Percentiles rank a stretch among this genome's conserved stretches.
phyloP scores from a whole-genome alignment of 1,140 invertebrate species.

The Anoplolepis gracilipes region DNA sequence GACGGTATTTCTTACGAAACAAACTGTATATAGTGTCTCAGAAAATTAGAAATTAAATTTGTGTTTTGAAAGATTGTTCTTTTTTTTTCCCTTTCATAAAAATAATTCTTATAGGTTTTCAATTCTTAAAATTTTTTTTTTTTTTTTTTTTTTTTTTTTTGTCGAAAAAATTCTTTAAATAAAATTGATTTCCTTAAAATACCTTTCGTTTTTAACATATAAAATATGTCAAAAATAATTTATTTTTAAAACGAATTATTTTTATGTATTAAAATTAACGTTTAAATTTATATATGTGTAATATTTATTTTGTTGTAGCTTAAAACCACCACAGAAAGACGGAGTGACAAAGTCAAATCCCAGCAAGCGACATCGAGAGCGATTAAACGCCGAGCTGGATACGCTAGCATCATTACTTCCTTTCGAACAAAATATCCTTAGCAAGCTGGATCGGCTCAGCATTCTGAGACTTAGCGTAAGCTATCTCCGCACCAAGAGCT shows the following conservation, averaged over 20 bases:
- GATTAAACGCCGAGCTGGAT: constrained; percentile 99
- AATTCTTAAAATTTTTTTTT: background rate
- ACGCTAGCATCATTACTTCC: constrained; percentile 98
- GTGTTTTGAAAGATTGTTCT: no score
- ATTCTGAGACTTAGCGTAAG: constrained; percentile 98
- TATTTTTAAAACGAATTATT: background rate
- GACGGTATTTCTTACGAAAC: no score
- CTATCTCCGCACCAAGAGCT: constrained; percentile 99
- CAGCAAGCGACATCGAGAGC: constrained; percentile 98
- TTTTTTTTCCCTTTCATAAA: no score
- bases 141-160: no score
- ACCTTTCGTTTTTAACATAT: background rate
- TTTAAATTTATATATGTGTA: background rate
- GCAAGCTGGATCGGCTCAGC: constrained; percentile 98
- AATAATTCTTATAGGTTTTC: no score
- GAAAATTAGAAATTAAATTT: no score
- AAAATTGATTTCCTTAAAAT: background rate
- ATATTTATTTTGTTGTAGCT: constrained; percentile 88
- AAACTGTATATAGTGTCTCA: no score
- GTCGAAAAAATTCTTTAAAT: background rate
- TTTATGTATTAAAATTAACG: background rate
- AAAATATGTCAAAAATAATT: background rate
- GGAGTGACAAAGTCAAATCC: constrained; percentile 99
- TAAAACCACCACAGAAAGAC: constrained; percentile 98
- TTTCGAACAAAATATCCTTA: constrained; percentile 99